Percentiles rank a stretch among this genome's conserved stretches.
phyloP scores from a whole-genome alignment of 2,888 invertebrate genomes.

The Chrysolina oricalcia region DNA sequence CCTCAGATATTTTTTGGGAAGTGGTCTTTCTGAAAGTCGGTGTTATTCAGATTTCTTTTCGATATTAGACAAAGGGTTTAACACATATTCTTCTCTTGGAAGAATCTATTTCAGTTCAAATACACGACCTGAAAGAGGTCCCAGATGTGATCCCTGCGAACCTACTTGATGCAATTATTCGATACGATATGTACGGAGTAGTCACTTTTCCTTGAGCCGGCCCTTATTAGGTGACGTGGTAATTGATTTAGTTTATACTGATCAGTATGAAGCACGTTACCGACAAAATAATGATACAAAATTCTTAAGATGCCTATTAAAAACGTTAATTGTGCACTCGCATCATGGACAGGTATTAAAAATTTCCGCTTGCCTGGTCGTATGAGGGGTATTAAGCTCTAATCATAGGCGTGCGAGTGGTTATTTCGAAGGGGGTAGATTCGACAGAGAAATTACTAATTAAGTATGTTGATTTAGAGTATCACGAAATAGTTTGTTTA shows the following conservation, averaged over 20 bases:
- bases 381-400: constrained; percentile 47
- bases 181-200: too few relatives aligned
- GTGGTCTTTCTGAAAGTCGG: too few relatives aligned
- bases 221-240: constrained; percentile 35
- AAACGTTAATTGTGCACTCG: constrained; percentile 62
- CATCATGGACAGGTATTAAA: constrained; percentile 63
- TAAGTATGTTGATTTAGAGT: too few relatives aligned
- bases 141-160: too few relatives aligned
- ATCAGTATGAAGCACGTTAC: constrained; percentile 36
- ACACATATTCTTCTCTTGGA: too few relatives aligned
- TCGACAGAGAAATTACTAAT: too few relatives aligned
- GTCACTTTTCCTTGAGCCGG: neutral
- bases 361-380: constrained; percentile 63
- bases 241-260: constrained; percentile 50
- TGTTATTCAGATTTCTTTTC: too few relatives aligned
- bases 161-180: too few relatives aligned
- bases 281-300: constrained; percentile 55
- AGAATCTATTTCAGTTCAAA: too few relatives aligned
- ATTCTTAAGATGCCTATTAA: constrained; percentile 57
- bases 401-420: constrained; percentile 25
- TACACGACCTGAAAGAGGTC: too few relatives aligned
- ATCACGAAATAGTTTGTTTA: neutral
- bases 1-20: too few relatives aligned
- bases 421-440: neutral
- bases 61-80: too few relatives aligned